A percentile compares a stretch with the other conserved stretches of the same genome.
Evolutionary conservation across 2,888 invertebrate species (phyloP).

Genomic region (Stenurella melanura): DNA sequence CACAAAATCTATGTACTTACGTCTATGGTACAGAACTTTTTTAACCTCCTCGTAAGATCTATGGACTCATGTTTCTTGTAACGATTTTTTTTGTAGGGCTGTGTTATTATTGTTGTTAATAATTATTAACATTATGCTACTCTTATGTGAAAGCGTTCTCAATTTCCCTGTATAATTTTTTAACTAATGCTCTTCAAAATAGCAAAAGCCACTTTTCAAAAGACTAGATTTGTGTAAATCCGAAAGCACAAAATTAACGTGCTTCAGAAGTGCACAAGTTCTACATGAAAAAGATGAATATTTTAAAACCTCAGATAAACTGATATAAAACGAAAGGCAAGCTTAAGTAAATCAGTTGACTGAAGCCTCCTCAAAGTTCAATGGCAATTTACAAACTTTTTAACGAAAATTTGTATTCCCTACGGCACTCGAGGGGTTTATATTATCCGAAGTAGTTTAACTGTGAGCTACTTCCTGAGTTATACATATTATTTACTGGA

Average conservation of each 20-base stretch:
- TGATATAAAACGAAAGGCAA: conserved; percentile 61
- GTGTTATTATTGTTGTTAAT: too few relatives aligned
- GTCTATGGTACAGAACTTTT: too few relatives aligned
- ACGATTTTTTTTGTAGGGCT: too few relatives aligned
- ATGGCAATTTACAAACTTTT: conserved; percentile 68
- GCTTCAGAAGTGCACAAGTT: not conserved
- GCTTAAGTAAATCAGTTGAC: conserved; percentile 62
- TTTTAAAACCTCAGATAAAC: conserved; percentile 52
- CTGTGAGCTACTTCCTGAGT: conserved; percentile 60
- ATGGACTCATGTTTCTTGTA: too few relatives aligned
- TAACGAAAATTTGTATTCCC: conserved; percentile 71
- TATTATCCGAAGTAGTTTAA: conserved; percentile 68
- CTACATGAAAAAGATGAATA: conserved; percentile 17
- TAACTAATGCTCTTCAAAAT: too few relatives aligned
- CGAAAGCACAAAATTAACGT: not conserved
- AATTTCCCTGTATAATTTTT: too few relatives aligned
- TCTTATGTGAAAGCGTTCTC: too few relatives aligned
- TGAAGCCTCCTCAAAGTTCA: conserved; percentile 61
- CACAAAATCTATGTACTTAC: too few relatives aligned
- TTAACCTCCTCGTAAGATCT: too few relatives aligned
- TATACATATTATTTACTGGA: conserved; percentile 58
- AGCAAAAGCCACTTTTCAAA: not conserved
- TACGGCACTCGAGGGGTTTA: conserved; percentile 66
- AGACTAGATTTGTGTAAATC: not conserved
- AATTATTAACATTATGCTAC: too few relatives aligned